Evolutionary conservation across 2,888 invertebrate genomes (phyloP).

Genomic region (Callimorpha dominula): DNA sequence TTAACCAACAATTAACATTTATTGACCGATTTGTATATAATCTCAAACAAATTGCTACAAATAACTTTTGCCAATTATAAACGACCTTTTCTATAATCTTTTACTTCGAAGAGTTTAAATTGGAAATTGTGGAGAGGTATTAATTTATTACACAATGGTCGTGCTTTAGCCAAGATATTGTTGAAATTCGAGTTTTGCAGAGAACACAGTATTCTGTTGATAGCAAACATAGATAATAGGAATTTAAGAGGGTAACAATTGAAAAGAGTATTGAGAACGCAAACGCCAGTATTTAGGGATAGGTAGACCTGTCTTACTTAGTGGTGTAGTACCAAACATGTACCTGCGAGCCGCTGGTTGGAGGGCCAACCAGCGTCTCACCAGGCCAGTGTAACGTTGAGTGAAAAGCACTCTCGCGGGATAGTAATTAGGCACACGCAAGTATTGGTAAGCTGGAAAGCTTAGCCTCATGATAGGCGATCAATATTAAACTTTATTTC

Average conservation of each 20-base stretch:
- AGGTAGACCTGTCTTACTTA: too few relatives aligned
- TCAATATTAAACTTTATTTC: too few relatives aligned
- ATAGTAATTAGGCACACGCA: too few relatives aligned
- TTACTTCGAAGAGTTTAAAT: background rate
- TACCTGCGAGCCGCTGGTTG: too few relatives aligned
- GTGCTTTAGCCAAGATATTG: background rate
- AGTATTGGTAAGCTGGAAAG: too few relatives aligned
- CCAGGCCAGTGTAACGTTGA: too few relatives aligned
- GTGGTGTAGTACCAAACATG: too few relatives aligned
- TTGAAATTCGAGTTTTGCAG: background rate
- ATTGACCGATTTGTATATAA: background rate
- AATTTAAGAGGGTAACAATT: background rate
- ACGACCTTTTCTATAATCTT: background rate
- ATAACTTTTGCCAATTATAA: background rate
- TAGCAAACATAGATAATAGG: slow-evolving; percentile 3
- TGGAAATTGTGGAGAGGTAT: background rate
- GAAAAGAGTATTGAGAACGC: too few relatives aligned
- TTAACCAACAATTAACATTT: background rate
- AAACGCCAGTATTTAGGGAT: too few relatives aligned
- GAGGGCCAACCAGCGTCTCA: too few relatives aligned
- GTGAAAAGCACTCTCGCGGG: too few relatives aligned
- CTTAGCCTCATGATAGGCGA: too few relatives aligned
- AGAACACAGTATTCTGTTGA: background rate
- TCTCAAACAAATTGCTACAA: background rate
- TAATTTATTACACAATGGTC: slow-evolving; percentile 1